These are phyloP conservation scores for Decapterus maruadsi DNA, from an alignment of 2,797 vertebrate species.

Conservation along the genomic window DNA sequence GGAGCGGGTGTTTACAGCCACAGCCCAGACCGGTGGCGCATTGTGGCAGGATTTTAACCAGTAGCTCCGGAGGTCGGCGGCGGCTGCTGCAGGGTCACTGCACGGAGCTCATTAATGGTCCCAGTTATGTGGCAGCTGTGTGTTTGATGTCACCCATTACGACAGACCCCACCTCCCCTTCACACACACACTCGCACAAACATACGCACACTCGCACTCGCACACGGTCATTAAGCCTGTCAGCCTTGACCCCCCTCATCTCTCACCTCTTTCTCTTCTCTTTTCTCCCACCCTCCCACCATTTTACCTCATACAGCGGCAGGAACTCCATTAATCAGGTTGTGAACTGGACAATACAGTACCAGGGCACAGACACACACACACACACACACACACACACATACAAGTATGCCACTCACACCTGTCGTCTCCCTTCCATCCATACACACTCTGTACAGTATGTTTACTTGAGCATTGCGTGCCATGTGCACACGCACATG, in stretches of 20 bases:
- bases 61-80: slow-evolving; percentile 74
- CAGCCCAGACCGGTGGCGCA: slow-evolving; percentile 35
- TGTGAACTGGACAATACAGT: neutral
- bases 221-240: slow-evolving; percentile 42
- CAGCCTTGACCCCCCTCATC: neutral
- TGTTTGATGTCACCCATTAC: slow-evolving; percentile 82
- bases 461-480: slow-evolving; percentile 41
- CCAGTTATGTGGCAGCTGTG: slow-evolving; percentile 80
- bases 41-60: slow-evolving; percentile 66
- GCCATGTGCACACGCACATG: slow-evolving; percentile 33
- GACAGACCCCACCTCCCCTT: slow-evolving; percentile 43
- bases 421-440: slow-evolving; percentile 42
- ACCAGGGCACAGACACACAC: neutral
- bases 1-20: slow-evolving; percentile 2
- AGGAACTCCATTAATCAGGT: slow-evolving; percentile 39
- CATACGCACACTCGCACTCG: slow-evolving; percentile 26
- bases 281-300: slow-evolving; percentile 37
- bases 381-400: slow-evolving; percentile 6
- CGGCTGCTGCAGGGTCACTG: slow-evolving; percentile 75
- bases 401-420: slow-evolving; percentile 19
- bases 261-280: slow-evolving; percentile 36
- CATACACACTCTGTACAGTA: slow-evolving; percentile 32
- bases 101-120: slow-evolving; percentile 75
- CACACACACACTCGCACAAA: slow-evolving; percentile 40
- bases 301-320: slow-evolving; percentile 38